Percentiles rank a stretch among this genome's conserved stretches.
Evolutionary conservation across 2,113 vertebrate genomes (phyloP).

Genomic region (Thamnaconus septentrionalis): DNA sequence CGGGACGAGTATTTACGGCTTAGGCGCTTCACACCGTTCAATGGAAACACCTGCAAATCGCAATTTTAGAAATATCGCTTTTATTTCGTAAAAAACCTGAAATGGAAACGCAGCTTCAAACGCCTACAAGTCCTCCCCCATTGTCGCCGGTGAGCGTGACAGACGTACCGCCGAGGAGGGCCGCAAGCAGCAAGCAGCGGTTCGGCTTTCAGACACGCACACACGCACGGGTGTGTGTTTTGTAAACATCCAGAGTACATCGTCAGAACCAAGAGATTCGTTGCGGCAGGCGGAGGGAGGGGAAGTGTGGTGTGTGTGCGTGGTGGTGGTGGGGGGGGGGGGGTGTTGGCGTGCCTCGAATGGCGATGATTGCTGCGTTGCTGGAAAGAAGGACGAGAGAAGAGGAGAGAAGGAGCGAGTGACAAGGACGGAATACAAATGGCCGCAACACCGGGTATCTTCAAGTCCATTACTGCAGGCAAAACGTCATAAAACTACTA

Average conservation of each 20-base stretch:
- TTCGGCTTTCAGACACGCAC: background rate
- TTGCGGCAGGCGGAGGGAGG: constrained; percentile 17
- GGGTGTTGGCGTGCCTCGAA: constrained; percentile 40
- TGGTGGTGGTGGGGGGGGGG: constrained; percentile 26
- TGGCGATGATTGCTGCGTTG: constrained; percentile 19
- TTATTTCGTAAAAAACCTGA: too few species aligned
- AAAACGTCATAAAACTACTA: constrained; percentile 51
- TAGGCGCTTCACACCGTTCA: too few species aligned
- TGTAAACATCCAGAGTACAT: constrained; percentile 25
- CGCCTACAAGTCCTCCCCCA: too few species aligned
- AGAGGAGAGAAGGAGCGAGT: constrained; percentile 18
- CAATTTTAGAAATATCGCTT: too few species aligned
- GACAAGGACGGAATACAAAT: constrained; percentile 54
- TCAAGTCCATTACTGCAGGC: constrained; percentile 40
- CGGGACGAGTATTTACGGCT: too few species aligned
- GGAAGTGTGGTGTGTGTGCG: background rate
- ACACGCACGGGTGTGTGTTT: constrained; percentile 17
- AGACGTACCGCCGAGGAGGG: too few species aligned
- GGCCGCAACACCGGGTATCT: constrained; percentile 19
- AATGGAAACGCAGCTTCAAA: too few species aligned
- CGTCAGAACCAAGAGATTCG: constrained; percentile 19
- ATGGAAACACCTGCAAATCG: too few species aligned
- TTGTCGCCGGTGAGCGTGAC: too few species aligned
- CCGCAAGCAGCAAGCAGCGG: too few species aligned
- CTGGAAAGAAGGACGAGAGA: constrained; percentile 22